Evolutionary conservation across 2,113 vertebrate genomes (phyloP).

Genomic region (Polypterus senegalus): DNA sequence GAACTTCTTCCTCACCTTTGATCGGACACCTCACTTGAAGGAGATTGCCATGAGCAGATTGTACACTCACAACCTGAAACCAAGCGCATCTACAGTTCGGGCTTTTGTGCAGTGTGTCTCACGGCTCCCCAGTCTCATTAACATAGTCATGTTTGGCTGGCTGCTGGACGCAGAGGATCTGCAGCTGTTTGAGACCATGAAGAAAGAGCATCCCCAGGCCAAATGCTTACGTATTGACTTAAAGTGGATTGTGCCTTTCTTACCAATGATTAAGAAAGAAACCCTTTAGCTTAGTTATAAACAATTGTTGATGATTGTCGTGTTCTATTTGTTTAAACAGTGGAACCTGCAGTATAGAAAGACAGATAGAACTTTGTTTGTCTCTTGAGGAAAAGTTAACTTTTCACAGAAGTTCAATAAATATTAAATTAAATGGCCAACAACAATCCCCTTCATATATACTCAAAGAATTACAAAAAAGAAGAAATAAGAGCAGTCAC

Average conservation of each 20-base stretch:
- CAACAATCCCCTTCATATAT: no score
- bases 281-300: no score
- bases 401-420: no score
- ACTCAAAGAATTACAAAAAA: no score
- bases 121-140: slow-evolving; percentile 5
- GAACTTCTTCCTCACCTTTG: slow-evolving; percentile 26
- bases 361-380: no score
- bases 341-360: no score
- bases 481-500: no score
- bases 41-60: not conserved
- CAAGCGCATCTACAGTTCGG: slow-evolving; percentile 11
- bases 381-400: no score
- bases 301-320: no score
- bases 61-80: slow-evolving; percentile 15
- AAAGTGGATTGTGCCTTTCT: slow-evolving; percentile 17
- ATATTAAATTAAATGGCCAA: no score
- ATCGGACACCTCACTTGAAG: slow-evolving; percentile 17
- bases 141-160: slow-evolving; percentile 12
- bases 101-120: slow-evolving; percentile 21
- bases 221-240: slow-evolving; percentile 7
- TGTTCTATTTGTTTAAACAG: no score
- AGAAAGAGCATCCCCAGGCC: slow-evolving; percentile 19
- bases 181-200: slow-evolving; percentile 13
- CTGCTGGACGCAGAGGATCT: slow-evolving; percentile 26
- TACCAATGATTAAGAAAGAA: slow-evolving; percentile 12